These are phyloP conservation scores for Agrochola circellaris DNA, from an alignment of 2,888 invertebrate species.

Conservation along the genomic window DNA sequence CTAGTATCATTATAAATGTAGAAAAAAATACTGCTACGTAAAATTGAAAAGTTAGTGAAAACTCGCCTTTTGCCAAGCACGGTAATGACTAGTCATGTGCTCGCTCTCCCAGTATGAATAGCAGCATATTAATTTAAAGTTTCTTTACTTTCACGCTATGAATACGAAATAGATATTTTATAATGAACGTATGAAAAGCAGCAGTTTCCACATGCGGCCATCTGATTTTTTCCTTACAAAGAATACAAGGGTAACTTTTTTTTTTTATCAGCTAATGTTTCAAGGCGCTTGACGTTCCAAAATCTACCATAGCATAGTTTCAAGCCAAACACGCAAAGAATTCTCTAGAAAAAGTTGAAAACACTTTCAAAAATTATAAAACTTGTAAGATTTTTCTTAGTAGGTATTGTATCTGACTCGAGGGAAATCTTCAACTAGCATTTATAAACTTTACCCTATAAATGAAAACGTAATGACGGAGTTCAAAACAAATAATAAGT, in stretches of 20 bases:
- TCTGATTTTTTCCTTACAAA: neutral
- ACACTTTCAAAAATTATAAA: conserved; percentile 46
- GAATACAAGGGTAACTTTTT: neutral
- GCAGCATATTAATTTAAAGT: conserved; percentile 26
- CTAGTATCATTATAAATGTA: neutral
- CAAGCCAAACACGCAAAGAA: conserved; percentile 11
- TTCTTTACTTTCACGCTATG: conserved; percentile 9
- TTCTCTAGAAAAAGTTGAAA: conserved; percentile 32
- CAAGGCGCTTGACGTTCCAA: neutral
- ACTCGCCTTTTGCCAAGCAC: conserved; percentile 1
- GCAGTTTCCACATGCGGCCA: neutral
- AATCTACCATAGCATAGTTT: conserved; percentile 37
- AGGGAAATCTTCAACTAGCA: conserved; percentile 53
- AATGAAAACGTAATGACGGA: conserved; percentile 56
- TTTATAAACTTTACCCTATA: conserved; percentile 50
- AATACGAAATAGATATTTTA: conserved; percentile 25
- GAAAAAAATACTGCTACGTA: neutral
- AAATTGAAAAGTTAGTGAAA: conserved; percentile 4
- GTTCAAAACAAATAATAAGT: conserved; percentile 65
- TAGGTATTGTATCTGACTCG: conserved; percentile 27
- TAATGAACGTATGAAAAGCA: conserved; percentile 1
- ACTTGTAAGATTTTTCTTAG: conserved; percentile 48
- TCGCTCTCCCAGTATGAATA: conserved; percentile 12
- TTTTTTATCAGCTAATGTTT: neutral
- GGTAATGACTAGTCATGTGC: conserved; percentile 16